Percentiles rank a stretch among this genome's conserved stretches.
phyloP scores from a whole-genome alignment of 2,888 invertebrate genomes.

The Drymonia ruficornis region DNA sequence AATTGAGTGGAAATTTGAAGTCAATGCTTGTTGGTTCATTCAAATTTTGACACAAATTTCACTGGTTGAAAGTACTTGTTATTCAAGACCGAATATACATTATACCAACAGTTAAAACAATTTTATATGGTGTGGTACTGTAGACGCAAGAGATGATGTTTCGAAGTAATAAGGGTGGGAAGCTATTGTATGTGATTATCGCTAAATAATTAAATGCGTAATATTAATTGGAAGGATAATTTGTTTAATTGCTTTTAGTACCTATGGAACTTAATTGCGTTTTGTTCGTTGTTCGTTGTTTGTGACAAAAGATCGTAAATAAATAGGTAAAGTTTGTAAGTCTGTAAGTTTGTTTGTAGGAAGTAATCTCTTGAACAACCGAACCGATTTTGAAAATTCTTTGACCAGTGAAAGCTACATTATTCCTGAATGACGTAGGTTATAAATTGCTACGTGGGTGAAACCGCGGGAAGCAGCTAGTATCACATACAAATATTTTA shows the following conservation, averaged over 20 bases:
- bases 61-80: not conserved
- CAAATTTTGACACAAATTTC: constrained; percentile 1
- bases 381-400: too few species aligned
- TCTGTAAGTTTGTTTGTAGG: too few species aligned
- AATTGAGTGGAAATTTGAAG: not conserved
- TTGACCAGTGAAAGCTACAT: too few species aligned
- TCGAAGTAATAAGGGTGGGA: constrained; percentile 30
- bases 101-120: constrained; percentile 3
- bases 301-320: too few species aligned
- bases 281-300: too few species aligned
- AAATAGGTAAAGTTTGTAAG: too few species aligned
- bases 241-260: not conserved
- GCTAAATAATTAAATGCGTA: constrained; percentile 11
- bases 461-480: too few species aligned
- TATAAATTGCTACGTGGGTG: too few species aligned
- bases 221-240: constrained; percentile 23
- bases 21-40: constrained; percentile 1
- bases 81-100: constrained; percentile 3
- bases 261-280: too few species aligned
- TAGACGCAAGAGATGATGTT: constrained; percentile 16
- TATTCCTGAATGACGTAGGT: too few species aligned
- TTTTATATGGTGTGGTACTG: constrained; percentile 6
- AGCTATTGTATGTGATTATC: constrained; percentile 27
- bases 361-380: too few species aligned
- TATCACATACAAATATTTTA: not conserved